Evolutionary conservation across 1,140 invertebrate species (phyloP).

Genomic region (Achroia grisella): DNA sequence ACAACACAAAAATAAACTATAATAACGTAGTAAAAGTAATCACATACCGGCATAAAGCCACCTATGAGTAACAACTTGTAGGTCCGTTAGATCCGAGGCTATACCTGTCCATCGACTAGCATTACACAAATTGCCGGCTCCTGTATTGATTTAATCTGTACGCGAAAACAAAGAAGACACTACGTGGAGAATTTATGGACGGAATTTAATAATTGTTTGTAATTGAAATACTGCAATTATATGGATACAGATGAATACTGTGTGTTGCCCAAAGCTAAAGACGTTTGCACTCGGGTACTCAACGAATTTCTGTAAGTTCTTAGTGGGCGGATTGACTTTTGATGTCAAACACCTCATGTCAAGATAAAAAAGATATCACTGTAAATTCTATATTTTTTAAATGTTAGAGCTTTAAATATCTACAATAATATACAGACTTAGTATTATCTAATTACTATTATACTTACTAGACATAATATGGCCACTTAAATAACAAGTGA

Average conservation of each 20-base stretch:
- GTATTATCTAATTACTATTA: not conserved
- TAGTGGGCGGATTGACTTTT: not conserved
- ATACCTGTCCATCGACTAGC: not conserved
- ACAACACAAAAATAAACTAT: not conserved
- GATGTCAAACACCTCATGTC: too few species aligned
- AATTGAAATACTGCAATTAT: constrained; percentile 19
- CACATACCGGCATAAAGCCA: too few species aligned
- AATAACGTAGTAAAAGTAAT: too few species aligned
- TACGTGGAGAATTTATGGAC: constrained; percentile 17
- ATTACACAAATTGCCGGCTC: constrained; percentile 15
- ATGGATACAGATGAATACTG: not conserved
- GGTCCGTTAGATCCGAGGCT: too few species aligned
- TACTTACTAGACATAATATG: not conserved
- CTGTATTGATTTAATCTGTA: constrained; percentile 17
- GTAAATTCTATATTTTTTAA: too few species aligned
- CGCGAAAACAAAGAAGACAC: constrained; percentile 16
- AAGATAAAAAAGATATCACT: too few species aligned
- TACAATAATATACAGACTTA: not conserved
- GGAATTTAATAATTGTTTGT: constrained; percentile 24
- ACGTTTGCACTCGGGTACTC: not conserved
- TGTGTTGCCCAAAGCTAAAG: constrained; percentile 3
- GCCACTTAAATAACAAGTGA: too few species aligned
- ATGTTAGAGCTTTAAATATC: too few species aligned
- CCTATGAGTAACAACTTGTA: too few species aligned
- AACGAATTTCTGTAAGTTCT: not conserved